A percentile compares a stretch with the other conserved stretches of the same genome.
Conservation (phyloP, 2,888 invertebrate species). For the Platypus cylindrus region DNA sequence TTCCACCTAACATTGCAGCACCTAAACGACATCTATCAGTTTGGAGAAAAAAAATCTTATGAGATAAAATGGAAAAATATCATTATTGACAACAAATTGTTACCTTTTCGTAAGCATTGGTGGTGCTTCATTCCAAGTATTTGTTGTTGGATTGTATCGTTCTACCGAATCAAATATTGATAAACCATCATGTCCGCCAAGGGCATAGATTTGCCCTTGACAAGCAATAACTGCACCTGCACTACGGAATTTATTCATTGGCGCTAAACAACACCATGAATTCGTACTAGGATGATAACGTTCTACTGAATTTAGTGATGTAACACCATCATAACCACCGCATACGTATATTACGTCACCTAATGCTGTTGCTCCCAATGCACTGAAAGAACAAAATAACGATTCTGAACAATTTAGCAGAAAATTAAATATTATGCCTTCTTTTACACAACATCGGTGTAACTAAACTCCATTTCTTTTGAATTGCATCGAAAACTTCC, state of each 20-base stretch:
- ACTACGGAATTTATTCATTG: constrained; percentile 52
- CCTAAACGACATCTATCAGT: constrained; percentile 60
- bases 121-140: constrained; percentile 59
- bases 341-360: constrained; percentile 72
- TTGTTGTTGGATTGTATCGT: constrained; percentile 60
- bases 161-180: constrained; percentile 82
- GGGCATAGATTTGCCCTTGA: constrained; percentile 57
- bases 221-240: constrained; percentile 36
- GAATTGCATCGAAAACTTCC: constrained; percentile 67
- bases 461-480: constrained; percentile 62
- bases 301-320: constrained; percentile 71
- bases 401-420: neutral
- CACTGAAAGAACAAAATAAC: constrained; percentile 37
- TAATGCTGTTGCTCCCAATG: constrained; percentile 68
- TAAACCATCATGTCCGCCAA: constrained; percentile 80
- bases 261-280: constrained; percentile 59
- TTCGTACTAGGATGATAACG: constrained; percentile 63
- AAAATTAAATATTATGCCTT: constrained; percentile 39
- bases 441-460: constrained; percentile 69
- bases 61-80: constrained; percentile 1
- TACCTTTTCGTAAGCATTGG: constrained; percentile 64
- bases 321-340: constrained; percentile 75
- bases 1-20: constrained; percentile 67
- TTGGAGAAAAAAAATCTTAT: constrained; percentile 1
- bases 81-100: neutral